Base-by-base conservation (phyloP, 2,797 vertebrate species). In the Gila robusta region DNA sequence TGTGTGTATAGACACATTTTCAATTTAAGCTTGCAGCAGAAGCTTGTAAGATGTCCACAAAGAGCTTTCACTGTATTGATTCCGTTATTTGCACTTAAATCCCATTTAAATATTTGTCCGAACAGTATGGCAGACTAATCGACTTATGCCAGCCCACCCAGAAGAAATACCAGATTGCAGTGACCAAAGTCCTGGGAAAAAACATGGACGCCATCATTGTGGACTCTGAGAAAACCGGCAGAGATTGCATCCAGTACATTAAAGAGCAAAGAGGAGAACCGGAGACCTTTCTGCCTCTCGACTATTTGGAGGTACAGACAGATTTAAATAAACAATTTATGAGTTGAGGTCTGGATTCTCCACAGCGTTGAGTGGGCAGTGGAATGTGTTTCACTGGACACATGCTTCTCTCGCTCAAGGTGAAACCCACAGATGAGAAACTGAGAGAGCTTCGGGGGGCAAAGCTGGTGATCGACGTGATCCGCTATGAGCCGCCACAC, bases 181-280 rank as follows among this genome's bases (percentile, higher is more conserved):
- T 99, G 76, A 99, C 98, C 62, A 99, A 99, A 88, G 98, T 99
- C 70, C 92, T 98, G 93, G 98, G 97, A 23, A 99, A 99, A 89
- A 99, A 99, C 94, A 98, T 99, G 98, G 98, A 99, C 0, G 97
- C 98, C 91, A 99, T 99, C 93, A 99, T 99, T 28, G 98, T 99
- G 83, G 98, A 99, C 91, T 98, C 98, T 0, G 98, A 99, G 92
- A 99, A 99, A 89, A 99, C 98, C 0, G 98, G 98, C 64, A 94
- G 98, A 84, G 97, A 99, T 86, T 98, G 98, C 62, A 98, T 98
- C 92, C 98, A 98, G 90, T 98, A 98, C 92, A 98, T 98, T 90
- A 98, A 98, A 92, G 97, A 98, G 92, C 98, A 98, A 92, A 95
- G 98, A 89, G 97, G 97, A 54, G 98, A 99, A 86, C 98, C 98